Conservation (phyloP, 30 jellyfish, hydroid and myxozoan genomes). For the Hydractinia echinata region DNA sequence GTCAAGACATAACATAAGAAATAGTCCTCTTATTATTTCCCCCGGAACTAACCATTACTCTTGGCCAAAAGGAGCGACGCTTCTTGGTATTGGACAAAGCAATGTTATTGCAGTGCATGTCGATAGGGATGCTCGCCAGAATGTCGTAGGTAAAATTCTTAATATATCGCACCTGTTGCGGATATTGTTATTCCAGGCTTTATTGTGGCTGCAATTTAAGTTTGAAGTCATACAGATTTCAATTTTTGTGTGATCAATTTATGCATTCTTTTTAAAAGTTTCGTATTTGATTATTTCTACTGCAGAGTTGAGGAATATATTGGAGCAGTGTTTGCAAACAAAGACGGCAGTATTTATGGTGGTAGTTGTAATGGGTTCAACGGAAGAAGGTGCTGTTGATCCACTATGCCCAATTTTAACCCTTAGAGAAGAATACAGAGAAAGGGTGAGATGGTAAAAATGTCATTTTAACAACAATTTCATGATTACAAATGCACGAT, state of each 20-base stretch:
- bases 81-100: slow-evolving; percentile 34
- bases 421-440: slow-evolving; percentile 35
- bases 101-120: slow-evolving; percentile 40
- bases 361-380: slow-evolving; percentile 57
- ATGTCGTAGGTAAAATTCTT: not conserved
- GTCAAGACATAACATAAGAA: not conserved
- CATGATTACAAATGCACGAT: too few species aligned
- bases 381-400: slow-evolving; percentile 69
- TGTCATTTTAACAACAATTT: too few species aligned
- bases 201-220: too few species aligned
- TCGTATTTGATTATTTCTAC: too few species aligned
- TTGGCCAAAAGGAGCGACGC: slow-evolving; percentile 50
- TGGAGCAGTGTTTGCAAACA: slow-evolving; percentile 23
- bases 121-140: slow-evolving; percentile 32
- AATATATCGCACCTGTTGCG: too few species aligned
- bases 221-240: too few species aligned
- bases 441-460: slow-evolving; percentile 20
- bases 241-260: too few species aligned
- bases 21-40: slow-evolving; percentile 25
- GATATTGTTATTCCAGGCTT: too few species aligned
- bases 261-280: too few species aligned
- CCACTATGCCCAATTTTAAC: slow-evolving; percentile 26
- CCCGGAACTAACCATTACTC: slow-evolving; percentile 59
- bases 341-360: slow-evolving; percentile 39
- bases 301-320: slow-evolving; percentile 24